Percentiles rank a stretch among this genome's conserved stretches.
Evolutionary conservation across 2,888 invertebrate genomes (phyloP).

Genomic region (Ceraclea dissimilis): DNA sequence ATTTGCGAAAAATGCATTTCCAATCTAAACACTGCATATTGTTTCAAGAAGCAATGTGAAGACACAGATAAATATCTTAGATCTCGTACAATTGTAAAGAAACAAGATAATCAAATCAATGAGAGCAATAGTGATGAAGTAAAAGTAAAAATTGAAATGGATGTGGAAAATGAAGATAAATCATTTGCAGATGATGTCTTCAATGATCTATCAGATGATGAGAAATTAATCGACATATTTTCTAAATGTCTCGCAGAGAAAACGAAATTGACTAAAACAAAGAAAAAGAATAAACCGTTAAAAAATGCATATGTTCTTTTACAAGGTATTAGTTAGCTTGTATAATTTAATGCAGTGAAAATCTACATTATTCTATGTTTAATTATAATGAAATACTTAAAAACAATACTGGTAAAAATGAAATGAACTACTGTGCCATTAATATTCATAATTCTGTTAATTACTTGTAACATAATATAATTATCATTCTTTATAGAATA

Average conservation of each 20-base stretch:
- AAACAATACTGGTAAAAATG: too few relatives aligned
- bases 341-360: too few relatives aligned
- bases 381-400: too few relatives aligned
- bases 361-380: too few relatives aligned
- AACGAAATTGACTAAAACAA: too few relatives aligned
- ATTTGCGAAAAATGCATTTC: constrained; percentile 16
- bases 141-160: neutral
- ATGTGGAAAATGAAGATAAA: neutral
- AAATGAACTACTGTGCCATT: too few relatives aligned
- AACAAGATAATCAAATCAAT: neutral
- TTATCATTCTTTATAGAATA: too few relatives aligned
- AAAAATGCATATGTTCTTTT: too few relatives aligned
- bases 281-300: too few relatives aligned
- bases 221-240: neutral
- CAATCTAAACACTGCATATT: constrained; percentile 15
- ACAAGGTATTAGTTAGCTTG: too few relatives aligned
- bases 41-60: constrained; percentile 20
- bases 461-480: too few relatives aligned
- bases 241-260: neutral
- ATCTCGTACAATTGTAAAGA: neutral
- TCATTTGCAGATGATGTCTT: neutral
- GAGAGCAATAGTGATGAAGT: neutral
- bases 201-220: neutral
- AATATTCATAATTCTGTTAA: too few relatives aligned
- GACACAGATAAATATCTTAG: constrained; percentile 15